Conservation (phyloP, 2,113 vertebrate genomes). For the Xenus cinereus region DNA sequence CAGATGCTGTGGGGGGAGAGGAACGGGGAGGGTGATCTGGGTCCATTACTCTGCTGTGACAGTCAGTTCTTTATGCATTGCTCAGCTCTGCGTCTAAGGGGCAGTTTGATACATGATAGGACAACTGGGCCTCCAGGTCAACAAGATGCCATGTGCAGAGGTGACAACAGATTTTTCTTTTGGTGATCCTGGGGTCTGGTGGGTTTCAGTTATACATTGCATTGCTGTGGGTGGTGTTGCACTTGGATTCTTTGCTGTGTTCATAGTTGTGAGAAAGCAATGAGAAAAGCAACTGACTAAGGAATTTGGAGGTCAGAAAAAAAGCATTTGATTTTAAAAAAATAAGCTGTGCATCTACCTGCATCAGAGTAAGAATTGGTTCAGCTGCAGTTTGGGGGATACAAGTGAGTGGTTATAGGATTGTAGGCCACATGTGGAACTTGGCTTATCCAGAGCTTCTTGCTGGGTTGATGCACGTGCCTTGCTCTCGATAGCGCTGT, state of each 20-base stretch:
- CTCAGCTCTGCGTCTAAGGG: background rate
- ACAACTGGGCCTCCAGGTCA: background rate
- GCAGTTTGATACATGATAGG: background rate
- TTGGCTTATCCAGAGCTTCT: background rate
- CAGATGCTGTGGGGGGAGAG: background rate
- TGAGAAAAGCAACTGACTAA: background rate
- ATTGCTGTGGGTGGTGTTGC: background rate
- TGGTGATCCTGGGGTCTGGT: accelerated
- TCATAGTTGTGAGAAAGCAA: background rate
- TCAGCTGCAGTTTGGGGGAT: background rate
- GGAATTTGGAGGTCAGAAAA: background rate
- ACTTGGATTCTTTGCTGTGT: background rate
- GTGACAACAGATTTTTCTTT: background rate
- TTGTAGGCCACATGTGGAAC: background rate
- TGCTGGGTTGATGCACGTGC: background rate
- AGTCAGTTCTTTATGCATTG: background rate
- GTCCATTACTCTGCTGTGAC: background rate
- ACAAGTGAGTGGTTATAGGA: background rate
- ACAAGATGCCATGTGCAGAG: background rate
- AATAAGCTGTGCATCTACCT: background rate
- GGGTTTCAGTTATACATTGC: background rate
- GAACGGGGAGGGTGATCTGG: background rate
- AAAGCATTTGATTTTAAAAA: background rate
- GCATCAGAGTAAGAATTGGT: background rate
- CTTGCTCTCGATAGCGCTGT: background rate